Base-by-base conservation (phyloP, 1,140 invertebrate genomes). In the Formica selysi region DNA sequence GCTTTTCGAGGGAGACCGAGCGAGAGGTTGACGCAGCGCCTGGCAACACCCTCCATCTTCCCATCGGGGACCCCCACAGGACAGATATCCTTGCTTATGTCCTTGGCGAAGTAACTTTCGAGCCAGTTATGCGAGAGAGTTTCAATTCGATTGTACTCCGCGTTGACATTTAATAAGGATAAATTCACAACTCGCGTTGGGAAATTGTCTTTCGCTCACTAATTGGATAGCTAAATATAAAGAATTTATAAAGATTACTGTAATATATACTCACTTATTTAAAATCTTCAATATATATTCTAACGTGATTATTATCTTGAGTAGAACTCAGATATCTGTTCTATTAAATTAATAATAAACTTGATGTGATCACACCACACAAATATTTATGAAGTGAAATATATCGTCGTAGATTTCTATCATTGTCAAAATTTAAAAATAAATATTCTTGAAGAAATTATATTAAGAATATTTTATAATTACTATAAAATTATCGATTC, bases 41-140 rank as follows among this genome's bases (percentile, higher is more conserved):
- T 91, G 91, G 91, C 90, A 92, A 91, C 91, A 91, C 91, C 91
- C 91, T 90, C 19, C 48, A 48, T 54, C 76, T 74, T 64, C 65
- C 48, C 44, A 19, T 54, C 32, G n/a, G 36, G 3, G 5, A 32
- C 7, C 22, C 22, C 22, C n/a, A 19, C 51, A n/a, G 44, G 26
- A 83, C 57, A 64, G 79, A 86, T 86, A 91, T 88, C 76, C 32
- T 70, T 76, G 78, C 85, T 89, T 71, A 73, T 81, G 26, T 83
- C 48, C 79, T 71, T 62, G 73, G 38, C 48, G 19, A 76, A 76
- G 76, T 81, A 90, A 90, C 87, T 90, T 90, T 90, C 68, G 38
- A 83, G 59, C 54, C 81, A 71, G 79, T 86, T 84, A 84, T 38
- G 48, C 13, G 16, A 19, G 48, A 51, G 61, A 76, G 38, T 86